A percentile compares a stretch with the other conserved stretches of the same genome.
Evolutionary conservation across 2,797 vertebrate species (phyloP).

Genomic region (Okamejei kenojei): DNA sequence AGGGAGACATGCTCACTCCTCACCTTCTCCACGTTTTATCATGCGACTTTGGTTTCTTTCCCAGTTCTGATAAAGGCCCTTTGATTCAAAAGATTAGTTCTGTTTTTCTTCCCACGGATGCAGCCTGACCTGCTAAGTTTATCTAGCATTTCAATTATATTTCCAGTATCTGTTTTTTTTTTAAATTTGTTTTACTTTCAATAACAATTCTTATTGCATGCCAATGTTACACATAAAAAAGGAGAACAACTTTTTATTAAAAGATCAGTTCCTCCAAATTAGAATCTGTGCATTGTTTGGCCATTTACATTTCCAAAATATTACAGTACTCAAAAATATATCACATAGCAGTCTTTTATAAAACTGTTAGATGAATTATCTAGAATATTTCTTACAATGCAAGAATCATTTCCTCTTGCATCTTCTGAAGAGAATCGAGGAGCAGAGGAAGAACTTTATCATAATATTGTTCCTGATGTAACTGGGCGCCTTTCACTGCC

Average conservation of each 20-base stretch:
- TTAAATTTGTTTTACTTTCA: too few relatives aligned
- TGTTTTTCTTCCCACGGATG: too few relatives aligned
- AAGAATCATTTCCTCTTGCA: slow-evolving; percentile 96
- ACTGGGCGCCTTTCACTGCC: slow-evolving; percentile 77
- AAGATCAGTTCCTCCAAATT: neutral
- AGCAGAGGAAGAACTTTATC: slow-evolving; percentile 74
- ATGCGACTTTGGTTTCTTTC: too few relatives aligned
- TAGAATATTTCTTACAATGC: slow-evolving; percentile 71
- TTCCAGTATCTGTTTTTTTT: too few relatives aligned
- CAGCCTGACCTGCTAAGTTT: too few relatives aligned
- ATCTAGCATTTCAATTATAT: too few relatives aligned
- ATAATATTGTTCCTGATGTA: slow-evolving; percentile 83
- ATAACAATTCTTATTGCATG: neutral
- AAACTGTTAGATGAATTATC: slow-evolving; percentile 25
- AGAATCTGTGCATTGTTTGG: slow-evolving; percentile 19
- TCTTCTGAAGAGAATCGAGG: slow-evolving; percentile 85
- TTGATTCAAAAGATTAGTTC: too few relatives aligned
- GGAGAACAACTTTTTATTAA: neutral
- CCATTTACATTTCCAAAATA: neutral
- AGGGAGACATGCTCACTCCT: too few relatives aligned
- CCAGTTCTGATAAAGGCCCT: too few relatives aligned
- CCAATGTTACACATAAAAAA: neutral
- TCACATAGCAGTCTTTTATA: neutral
- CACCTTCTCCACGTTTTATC: too few relatives aligned
- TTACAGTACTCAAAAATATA: neutral